Evolutionary conservation across 2,113 vertebrate genomes (phyloP), one percentile per base, ranked within the genome.

Genomic region (Chamaea fasciata): DNA sequence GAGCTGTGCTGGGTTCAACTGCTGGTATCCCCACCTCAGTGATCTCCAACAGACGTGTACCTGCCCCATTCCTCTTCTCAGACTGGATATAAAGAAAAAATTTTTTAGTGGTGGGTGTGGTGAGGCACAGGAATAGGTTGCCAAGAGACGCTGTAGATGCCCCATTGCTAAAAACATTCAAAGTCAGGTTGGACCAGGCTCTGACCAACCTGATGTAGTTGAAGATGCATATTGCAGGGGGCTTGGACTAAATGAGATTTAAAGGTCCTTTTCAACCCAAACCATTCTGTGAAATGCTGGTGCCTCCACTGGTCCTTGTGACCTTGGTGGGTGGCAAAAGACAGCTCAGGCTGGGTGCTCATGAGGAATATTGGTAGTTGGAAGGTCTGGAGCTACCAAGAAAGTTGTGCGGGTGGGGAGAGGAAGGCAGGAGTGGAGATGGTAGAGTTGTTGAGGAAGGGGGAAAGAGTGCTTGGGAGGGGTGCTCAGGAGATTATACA

Each of bases 61-160:
- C 27, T 80, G 41, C 24, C 13, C 35, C 14, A 10, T 24, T 80
- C 39, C 39, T 68, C 33, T 70, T 59, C 50, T 90, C 33, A 69
- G 46, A 53, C 30, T 70, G 31, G 27, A 42, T 16, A 35, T 4
- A 75, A 79, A 71, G 13, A 87, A 10, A 33, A 20, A 0, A 1
- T 1, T 2, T 31, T 64, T 47, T 81, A 19, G 37, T 1, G 0
- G 8, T 65, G 11, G 16, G 13, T 4, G 3, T 68, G 17, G 6
- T 90, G 63, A 69, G 26, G 13, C 17, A 35, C 17, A 49, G 22
- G 35, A 69, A 23, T 41, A 42, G 22, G 18, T 42, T 90, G 18
- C 31, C 41, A 69, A 55, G 47, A 49, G 55, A 20, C 1, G 4
- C 23, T 37, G 47, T 63, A 49, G 56, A 13, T 55, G 11, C 12